Percentiles rank a stretch among this genome's conserved stretches.
phyloP scores from a whole-genome alignment of 2,113 vertebrate genomes.

The Tinamus guttatus region DNA sequence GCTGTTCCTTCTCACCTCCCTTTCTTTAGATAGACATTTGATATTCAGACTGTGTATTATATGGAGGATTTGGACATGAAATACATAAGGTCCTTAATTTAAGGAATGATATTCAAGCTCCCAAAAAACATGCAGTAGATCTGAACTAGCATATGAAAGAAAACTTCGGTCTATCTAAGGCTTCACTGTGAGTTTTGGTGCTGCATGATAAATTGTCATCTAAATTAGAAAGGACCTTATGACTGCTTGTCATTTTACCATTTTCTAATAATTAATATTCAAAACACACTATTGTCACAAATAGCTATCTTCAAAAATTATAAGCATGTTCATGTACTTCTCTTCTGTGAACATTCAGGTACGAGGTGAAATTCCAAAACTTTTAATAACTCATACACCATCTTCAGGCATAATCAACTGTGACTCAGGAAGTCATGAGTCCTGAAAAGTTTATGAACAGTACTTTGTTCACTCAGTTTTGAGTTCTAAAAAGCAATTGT shows the following conservation, averaged over 20 bases:
- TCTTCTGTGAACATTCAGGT: neutral
- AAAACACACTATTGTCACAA: constrained; percentile 31
- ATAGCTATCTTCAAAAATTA: neutral
- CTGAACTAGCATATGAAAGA: neutral
- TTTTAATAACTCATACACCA: constrained; percentile 20
- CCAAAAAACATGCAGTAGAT: neutral
- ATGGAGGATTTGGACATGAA: neutral
- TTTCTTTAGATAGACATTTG: neutral
- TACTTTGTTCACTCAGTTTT: constrained; percentile 11
- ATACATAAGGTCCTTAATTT: neutral
- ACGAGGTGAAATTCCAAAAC: constrained; percentile 4
- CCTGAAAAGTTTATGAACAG: neutral
- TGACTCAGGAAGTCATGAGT: neutral
- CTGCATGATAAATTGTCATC: neutral
- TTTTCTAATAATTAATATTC: constrained; percentile 38
- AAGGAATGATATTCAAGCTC: neutral
- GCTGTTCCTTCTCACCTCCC: neutral
- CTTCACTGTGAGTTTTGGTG: neutral
- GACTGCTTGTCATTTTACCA: constrained; percentile 2
- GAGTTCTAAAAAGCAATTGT: neutral
- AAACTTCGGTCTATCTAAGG: neutral
- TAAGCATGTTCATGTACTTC: neutral
- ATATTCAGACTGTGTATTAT: neutral
- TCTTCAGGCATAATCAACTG: neutral
- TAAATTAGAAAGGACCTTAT: constrained; percentile 12